These are phyloP conservation scores for Nestor notabilis DNA, from an alignment of 2,113 vertebrate genomes.

Conservation along the genomic window DNA sequence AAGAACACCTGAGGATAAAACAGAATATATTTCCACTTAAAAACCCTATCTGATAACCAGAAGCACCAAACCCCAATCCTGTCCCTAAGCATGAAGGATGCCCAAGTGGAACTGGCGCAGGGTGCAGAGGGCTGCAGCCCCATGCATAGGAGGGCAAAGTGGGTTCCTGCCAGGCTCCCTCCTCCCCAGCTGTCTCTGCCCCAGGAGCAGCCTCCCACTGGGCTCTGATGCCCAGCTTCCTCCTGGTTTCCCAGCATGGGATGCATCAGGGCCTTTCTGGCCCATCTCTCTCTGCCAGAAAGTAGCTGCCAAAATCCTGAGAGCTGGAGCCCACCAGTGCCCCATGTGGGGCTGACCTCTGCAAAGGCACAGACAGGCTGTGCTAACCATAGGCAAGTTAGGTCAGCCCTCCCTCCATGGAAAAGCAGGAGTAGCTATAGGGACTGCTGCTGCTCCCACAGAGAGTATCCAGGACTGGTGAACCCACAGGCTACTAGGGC, in stretches of 20 bases:
- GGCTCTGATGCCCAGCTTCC: neutral
- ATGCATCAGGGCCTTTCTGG: neutral
- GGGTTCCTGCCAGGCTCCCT: neutral
- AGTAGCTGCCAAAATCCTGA: neutral
- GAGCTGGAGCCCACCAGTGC: neutral
- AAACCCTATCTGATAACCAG: neutral
- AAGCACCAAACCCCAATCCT: neutral
- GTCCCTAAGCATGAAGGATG: neutral
- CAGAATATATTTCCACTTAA: neutral
- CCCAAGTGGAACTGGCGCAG: fast-evolving
- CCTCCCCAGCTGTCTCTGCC: neutral
- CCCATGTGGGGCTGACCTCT: neutral
- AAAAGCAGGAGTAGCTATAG: neutral
- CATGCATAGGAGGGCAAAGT: neutral
- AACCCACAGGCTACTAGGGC: neutral
- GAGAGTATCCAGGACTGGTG: too few relatives aligned
- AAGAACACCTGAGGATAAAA: neutral
- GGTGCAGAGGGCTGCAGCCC: neutral
- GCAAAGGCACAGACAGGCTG: neutral
- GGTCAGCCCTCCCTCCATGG: neutral
- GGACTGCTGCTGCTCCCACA: neutral
- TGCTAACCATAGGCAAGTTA: neutral
- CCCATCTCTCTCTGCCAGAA: neutral
- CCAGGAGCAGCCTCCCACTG: neutral
- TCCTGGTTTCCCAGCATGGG: neutral